These are phyloP conservation scores for Murina feae DNA, from an alignment of 2,113 vertebrate genomes.

Conservation along the genomic window DNA sequence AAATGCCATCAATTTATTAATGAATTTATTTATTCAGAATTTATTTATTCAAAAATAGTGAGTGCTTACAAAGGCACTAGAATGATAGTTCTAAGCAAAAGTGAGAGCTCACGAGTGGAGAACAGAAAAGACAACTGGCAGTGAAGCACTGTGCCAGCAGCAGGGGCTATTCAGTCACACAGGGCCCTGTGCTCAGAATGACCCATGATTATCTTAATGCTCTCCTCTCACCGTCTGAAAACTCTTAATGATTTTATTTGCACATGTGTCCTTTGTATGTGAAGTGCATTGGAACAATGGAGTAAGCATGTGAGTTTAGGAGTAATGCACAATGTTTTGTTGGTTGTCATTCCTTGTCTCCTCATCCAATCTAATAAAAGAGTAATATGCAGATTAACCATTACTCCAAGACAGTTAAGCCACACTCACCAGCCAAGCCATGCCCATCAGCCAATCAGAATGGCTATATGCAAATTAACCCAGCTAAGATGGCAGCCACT, in stretches of 20 bases:
- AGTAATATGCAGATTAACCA: no score
- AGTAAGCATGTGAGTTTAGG: fast-evolving
- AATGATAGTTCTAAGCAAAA: background rate
- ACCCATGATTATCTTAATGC: background rate
- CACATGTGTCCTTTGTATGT: background rate
- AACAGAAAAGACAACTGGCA: background rate
- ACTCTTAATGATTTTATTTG: background rate
- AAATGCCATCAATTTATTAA: background rate
- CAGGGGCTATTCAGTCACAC: background rate
- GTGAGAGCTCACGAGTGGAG: background rate
- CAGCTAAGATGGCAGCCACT: no score
- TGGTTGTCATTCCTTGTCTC: background rate
- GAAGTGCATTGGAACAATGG: background rate
- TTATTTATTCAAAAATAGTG: background rate
- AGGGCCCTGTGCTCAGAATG: background rate
- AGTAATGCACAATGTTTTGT: background rate
- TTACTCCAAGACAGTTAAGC: no score
- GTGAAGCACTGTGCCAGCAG: background rate
- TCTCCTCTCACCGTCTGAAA: background rate
- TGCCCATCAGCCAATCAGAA: no score
- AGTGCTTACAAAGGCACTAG: background rate
- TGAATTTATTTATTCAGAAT: background rate
- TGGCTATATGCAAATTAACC: no score
- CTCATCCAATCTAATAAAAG: no score
- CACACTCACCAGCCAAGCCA: no score